These are phyloP conservation scores for Ptychodera flava DNA, from an alignment of 35 echinoderm and acorn worm species.

Conservation along the genomic window DNA sequence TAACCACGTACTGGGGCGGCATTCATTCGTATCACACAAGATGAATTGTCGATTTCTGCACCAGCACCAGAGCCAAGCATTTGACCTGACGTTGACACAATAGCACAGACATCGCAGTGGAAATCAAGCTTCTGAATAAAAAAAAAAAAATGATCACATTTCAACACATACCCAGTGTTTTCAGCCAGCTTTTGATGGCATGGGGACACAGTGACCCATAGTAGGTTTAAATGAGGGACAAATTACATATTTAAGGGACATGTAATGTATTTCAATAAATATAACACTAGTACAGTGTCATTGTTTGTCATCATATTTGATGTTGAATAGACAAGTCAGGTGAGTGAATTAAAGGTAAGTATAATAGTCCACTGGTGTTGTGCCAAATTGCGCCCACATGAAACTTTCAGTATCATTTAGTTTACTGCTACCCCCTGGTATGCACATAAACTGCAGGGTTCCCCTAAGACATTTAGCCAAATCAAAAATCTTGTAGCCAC, in stretches of 20 bases:
- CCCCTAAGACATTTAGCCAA: no score
- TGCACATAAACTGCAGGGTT: no score
- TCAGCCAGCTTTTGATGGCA: no score
- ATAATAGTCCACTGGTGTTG: no score
- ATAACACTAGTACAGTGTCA: neutral
- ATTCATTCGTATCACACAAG: constrained; percentile 51
- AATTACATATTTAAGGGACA: neutral
- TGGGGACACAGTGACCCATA: neutral
- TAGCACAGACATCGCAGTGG: constrained; percentile 32
- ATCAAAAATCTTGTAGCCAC: no score
- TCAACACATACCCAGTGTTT: no score
- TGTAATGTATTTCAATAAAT: neutral
- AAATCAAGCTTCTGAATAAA: constrained; percentile 26
- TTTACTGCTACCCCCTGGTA: no score
- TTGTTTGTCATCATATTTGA: no score
- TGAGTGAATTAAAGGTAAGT: no score
- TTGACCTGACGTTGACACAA: constrained; percentile 48
- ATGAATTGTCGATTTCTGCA: constrained; percentile 30
- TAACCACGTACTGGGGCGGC: constrained; percentile 30
- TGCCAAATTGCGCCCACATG: no score
- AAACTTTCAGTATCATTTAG: no score
- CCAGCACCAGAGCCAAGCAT: constrained; percentile 27
- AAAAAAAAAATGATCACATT: constrained; percentile 10
- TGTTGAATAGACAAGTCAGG: no score
- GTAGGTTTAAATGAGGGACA: neutral